Percentiles rank a stretch among this genome's conserved stretches.
Evolutionary conservation across 2,797 vertebrate genomes (phyloP).

Genomic region (Chiroxiphia lanceolata): DNA sequence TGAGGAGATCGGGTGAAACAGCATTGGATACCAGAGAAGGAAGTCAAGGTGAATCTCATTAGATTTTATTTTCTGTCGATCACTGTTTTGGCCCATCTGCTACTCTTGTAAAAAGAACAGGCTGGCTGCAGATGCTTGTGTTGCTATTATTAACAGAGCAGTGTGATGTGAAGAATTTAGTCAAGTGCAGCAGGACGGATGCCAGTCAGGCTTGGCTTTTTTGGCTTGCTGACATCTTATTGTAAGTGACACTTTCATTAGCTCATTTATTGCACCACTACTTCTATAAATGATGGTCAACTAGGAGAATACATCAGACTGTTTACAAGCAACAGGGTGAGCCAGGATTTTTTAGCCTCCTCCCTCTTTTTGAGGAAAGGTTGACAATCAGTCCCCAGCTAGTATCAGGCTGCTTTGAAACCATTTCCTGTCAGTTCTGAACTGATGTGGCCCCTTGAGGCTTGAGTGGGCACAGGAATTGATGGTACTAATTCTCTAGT

Average conservation of each 20-base stretch:
- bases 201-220: neutral
- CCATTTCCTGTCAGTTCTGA: neutral
- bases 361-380: neutral
- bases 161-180: neutral
- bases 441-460: neutral
- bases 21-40: neutral
- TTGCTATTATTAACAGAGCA: neutral
- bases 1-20: neutral
- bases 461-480: neutral
- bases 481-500: neutral
- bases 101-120: neutral
- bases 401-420: neutral
- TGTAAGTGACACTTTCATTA: constrained; percentile 5
- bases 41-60: neutral
- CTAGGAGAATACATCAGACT: neutral
- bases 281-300: neutral
- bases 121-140: neutral
- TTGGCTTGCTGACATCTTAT: neutral
- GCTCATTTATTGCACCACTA: constrained; percentile 28
- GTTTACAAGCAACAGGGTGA: neutral
- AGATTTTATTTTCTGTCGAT: neutral
- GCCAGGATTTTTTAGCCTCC: neutral
- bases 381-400: neutral
- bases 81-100: neutral
- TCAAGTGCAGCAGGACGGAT: neutral